Evolutionary conservation across 23 tunicate genomes (phyloP).

Genomic region (Styela plicata): DNA sequence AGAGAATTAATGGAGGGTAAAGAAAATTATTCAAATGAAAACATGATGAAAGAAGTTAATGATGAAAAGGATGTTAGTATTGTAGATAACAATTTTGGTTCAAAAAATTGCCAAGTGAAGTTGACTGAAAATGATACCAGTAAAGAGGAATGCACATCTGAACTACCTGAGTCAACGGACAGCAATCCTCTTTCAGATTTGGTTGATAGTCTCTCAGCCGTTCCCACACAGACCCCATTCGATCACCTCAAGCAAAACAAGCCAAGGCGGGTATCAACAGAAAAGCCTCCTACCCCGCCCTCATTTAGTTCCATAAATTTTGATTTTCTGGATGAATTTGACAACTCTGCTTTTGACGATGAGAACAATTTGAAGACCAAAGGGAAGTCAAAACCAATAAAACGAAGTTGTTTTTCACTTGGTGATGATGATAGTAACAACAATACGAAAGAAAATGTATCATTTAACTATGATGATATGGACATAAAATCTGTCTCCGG

Average conservation of each 20-base stretch:
- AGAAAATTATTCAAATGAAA: background rate
- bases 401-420: background rate
- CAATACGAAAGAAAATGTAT: background rate
- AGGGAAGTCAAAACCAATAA: background rate
- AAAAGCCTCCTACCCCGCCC: conserved; percentile 19
- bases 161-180: background rate
- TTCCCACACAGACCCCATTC: background rate
- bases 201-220: background rate
- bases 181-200: background rate
- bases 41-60: background rate
- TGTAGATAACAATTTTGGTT: no score
- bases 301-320: conserved; percentile 7
- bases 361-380: background rate
- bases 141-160: background rate
- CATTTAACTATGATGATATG: no score
- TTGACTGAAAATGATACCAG: background rate
- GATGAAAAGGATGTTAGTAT: no score
- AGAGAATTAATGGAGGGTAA: background rate
- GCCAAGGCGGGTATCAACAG: no score
- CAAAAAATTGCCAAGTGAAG: background rate
- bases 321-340: conserved; percentile 29
- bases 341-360: background rate
- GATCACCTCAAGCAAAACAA: no score
- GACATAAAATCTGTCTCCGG: no score
- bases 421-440: background rate